Conservation (phyloP, 2,113 vertebrate genomes). For the Hippotragus niger region DNA sequence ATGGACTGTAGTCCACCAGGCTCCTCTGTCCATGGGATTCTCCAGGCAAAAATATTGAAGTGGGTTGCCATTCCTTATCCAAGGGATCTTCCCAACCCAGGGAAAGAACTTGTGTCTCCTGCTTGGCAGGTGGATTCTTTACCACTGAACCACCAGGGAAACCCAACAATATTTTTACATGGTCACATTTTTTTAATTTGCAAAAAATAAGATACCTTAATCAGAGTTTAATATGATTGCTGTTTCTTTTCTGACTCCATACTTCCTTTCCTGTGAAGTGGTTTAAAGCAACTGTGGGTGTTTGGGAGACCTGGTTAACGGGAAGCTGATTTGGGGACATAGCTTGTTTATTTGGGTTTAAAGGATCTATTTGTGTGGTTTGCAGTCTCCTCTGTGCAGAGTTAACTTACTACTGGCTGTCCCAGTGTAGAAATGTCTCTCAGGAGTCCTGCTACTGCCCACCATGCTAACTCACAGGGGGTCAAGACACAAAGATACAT, state of each 20-base stretch:
- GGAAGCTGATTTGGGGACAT: not conserved
- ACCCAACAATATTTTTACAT: not conserved
- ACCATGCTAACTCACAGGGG: not conserved
- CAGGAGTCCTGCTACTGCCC: not conserved
- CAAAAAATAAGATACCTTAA: not conserved
- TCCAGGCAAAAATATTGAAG: not conserved
- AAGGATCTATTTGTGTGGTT: not conserved
- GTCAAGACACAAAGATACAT: not conserved
- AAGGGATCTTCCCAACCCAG: not conserved
- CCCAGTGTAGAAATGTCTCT: not conserved
- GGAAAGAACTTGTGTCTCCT: not conserved
- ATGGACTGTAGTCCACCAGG: not conserved
- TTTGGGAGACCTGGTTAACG: not conserved
- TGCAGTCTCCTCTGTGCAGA: not conserved
- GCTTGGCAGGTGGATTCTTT: not conserved
- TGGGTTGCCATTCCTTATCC: not conserved
- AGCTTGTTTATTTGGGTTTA: slow-evolving; percentile 1
- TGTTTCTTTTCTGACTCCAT: not conserved
- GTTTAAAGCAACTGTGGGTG: not conserved
- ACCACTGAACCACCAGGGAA: not conserved
- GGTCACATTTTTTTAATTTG: not conserved
- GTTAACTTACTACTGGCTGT: not conserved
- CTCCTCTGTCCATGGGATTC: not conserved
- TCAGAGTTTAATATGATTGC: not conserved
- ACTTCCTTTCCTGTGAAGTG: not conserved